These are phyloP conservation scores for Aurelia sp. DNA, from an alignment of 30 jellyfish, hydroid and myxozoan genomes.

Conservation along the genomic window DNA sequence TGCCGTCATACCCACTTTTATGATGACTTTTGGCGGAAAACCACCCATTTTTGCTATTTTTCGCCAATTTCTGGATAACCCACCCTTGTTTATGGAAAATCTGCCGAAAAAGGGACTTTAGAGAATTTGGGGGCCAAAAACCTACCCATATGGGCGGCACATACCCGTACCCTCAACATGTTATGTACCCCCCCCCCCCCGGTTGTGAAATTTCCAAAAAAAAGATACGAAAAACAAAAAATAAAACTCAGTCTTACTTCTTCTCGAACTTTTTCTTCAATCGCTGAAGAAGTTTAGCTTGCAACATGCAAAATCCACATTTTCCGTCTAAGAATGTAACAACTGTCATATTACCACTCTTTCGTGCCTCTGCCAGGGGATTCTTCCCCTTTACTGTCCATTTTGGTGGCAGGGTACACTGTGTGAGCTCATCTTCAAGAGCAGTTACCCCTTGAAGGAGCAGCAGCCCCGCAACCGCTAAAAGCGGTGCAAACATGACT, in stretches of 20 bases:
- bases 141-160: no score
- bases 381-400: constrained; percentile 36
- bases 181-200: no score
- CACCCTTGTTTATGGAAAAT: no score
- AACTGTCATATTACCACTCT: constrained; percentile 54
- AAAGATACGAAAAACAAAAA: neutral
- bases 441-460: constrained; percentile 34
- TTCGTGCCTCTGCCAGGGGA: constrained; percentile 38
- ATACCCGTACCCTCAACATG: no score
- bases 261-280: constrained; percentile 32
- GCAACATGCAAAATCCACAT: constrained; percentile 49
- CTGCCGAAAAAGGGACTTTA: no score
- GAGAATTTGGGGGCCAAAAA: no score
- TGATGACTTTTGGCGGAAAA: no score
- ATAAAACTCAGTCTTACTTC: constrained; percentile 3
- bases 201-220: no score
- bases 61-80: no score
- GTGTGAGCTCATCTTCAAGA: neutral
- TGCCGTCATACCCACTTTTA: no score
- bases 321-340: constrained; percentile 41
- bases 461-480: constrained; percentile 43
- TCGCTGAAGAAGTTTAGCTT: constrained; percentile 37
- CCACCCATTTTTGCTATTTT: no score
- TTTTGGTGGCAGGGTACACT: constrained; percentile 45
- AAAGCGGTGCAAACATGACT: constrained; percentile 32